Evolutionary conservation across 2,797 vertebrate genomes (phyloP).

Genomic region (Gadopsis bispinosus): DNA sequence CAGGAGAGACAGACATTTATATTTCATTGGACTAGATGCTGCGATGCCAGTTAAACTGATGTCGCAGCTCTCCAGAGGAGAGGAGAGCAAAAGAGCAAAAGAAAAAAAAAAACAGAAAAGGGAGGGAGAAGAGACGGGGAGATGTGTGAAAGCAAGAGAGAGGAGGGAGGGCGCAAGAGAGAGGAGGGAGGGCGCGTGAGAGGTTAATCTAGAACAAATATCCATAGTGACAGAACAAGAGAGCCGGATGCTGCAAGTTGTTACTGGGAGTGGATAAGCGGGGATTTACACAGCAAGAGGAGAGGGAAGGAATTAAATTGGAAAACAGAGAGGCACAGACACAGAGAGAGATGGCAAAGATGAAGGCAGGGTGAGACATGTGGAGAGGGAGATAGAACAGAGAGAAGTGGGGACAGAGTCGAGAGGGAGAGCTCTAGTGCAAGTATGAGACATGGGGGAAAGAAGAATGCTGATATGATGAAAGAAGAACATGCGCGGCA

Average conservation of each 20-base stretch:
- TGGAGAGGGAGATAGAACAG: slow-evolving; percentile 13
- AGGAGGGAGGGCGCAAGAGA: slow-evolving; percentile 34
- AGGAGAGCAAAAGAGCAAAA: slow-evolving; percentile 40
- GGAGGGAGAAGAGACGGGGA: slow-evolving; percentile 13
- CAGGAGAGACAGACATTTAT: slow-evolving; percentile 71
- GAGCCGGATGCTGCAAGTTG: slow-evolving; percentile 64
- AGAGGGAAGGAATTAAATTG: slow-evolving; percentile 58
- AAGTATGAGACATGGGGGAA: slow-evolving; percentile 17
- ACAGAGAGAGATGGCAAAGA: slow-evolving; percentile 28
- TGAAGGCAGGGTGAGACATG: slow-evolving; percentile 28
- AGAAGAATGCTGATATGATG: slow-evolving; percentile 22
- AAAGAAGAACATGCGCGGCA: slow-evolving; percentile 11
- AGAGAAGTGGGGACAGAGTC: slow-evolving; percentile 20
- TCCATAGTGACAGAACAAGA: slow-evolving; percentile 77
- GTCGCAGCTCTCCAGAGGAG: slow-evolving; percentile 52
- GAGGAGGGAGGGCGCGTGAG: slow-evolving; percentile 43
- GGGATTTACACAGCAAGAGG: slow-evolving; percentile 71
- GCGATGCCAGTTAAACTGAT: slow-evolving; percentile 72
- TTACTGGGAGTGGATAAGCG: slow-evolving; percentile 75
- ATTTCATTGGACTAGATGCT: slow-evolving; percentile 73
- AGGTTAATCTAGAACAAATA: slow-evolving; percentile 82
- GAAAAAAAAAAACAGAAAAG: neutral
- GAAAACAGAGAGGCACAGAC: slow-evolving; percentile 55
- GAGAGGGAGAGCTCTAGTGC: slow-evolving; percentile 21
- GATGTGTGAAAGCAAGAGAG: slow-evolving; percentile 37